Evolutionary conservation across 2,888 invertebrate genomes (phyloP).

Genomic region (Rhingia rostrata): DNA sequence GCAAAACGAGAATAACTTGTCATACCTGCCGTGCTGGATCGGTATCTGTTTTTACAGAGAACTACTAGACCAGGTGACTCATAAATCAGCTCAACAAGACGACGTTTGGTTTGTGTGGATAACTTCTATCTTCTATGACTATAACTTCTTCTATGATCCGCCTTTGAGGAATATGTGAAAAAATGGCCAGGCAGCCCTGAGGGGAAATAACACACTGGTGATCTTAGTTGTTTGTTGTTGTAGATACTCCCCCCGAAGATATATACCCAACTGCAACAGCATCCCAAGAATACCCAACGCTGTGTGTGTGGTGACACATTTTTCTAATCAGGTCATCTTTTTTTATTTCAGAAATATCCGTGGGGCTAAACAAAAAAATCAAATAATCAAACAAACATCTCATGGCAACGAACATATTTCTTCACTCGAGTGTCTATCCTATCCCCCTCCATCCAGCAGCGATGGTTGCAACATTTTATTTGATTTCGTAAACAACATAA

Average conservation of each 20-base stretch:
- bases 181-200: slow-evolving; percentile 1
- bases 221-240: background rate
- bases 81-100: slow-evolving; percentile 42
- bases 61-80: slow-evolving; percentile 52
- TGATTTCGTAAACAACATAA: slow-evolving; percentile 20
- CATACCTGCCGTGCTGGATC: slow-evolving; percentile 22
- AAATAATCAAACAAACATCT: background rate
- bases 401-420: slow-evolving; percentile 17
- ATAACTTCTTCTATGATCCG: no score
- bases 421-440: background rate
- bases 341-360: slow-evolving; percentile 39
- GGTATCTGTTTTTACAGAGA: slow-evolving; percentile 27
- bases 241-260: slow-evolving; percentile 1
- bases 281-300: background rate
- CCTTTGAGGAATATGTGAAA: slow-evolving; percentile 36
- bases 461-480: slow-evolving; percentile 29
- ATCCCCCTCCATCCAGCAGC: slow-evolving; percentile 7
- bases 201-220: slow-evolving; percentile 26
- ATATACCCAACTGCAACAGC: background rate
- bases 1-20: slow-evolving; percentile 53
- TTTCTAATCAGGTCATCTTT: slow-evolving; percentile 50
- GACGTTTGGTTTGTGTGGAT: background rate
- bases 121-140: slow-evolving; percentile 7
- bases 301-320: slow-evolving; percentile 25
- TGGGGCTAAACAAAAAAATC: slow-evolving; percentile 9